A percentile compares a stretch with the other conserved stretches of the same genome.
Evolutionary conservation across 2,888 invertebrate genomes (phyloP).

Genomic region (Lutraria lutraria): DNA sequence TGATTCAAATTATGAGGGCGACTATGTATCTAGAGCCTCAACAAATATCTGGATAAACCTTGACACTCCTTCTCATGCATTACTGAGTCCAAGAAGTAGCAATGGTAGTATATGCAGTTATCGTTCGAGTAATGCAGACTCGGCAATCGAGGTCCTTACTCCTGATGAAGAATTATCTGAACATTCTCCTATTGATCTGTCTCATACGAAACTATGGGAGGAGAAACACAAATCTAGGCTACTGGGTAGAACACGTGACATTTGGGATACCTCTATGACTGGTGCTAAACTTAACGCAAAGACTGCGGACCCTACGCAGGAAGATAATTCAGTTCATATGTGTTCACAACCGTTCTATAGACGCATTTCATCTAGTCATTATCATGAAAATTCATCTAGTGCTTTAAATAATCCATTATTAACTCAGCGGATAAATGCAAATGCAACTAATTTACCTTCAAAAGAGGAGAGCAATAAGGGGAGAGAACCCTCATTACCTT

Average conservation of each 20-base stretch:
- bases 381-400: neutral
- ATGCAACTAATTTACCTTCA: slow-evolving; percentile 37
- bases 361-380: slow-evolving; percentile 10
- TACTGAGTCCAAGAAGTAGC: slow-evolving; percentile 76
- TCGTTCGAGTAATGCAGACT: slow-evolving; percentile 81
- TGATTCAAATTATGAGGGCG: slow-evolving; percentile 26
- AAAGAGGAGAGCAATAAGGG: slow-evolving; percentile 19
- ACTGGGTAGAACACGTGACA: slow-evolving; percentile 26
- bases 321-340: neutral
- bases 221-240: slow-evolving; percentile 28
- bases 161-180: slow-evolving; percentile 78
- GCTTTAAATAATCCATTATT: neutral
- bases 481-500: slow-evolving; percentile 13
- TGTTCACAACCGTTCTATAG: slow-evolving; percentile 29
- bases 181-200: slow-evolving; percentile 50
- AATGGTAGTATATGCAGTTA: slow-evolving; percentile 76
- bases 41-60: slow-evolving; percentile 47
- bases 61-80: slow-evolving; percentile 54
- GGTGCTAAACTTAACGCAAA: slow-evolving; percentile 34
- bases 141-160: slow-evolving; percentile 79
- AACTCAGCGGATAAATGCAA: slow-evolving; percentile 38
- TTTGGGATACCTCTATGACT: slow-evolving; percentile 43
- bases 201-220: slow-evolving; percentile 49
- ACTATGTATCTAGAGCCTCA: slow-evolving; percentile 31
- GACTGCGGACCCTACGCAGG: slow-evolving; percentile 18